A percentile compares a stretch with the other conserved stretches of the same genome.
Conservation (phyloP, 2,888 invertebrate genomes). For the Protula sp. region DNA sequence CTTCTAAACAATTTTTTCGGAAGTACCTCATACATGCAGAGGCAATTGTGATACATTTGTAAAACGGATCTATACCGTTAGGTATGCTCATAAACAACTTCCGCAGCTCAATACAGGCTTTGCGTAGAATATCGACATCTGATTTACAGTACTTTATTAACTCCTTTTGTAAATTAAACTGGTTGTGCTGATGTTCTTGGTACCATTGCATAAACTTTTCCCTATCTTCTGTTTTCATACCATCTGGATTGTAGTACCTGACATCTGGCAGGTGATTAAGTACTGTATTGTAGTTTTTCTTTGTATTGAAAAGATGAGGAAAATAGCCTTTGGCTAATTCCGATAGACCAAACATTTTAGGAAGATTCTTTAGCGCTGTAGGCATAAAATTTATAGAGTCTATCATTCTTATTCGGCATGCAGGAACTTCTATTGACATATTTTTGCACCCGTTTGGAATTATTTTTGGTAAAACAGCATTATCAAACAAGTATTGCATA, state of each 20-base stretch:
- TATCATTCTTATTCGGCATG: background rate
- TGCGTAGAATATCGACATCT: constrained; percentile 3
- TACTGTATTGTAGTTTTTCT: background rate
- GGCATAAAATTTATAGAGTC: constrained; percentile 3
- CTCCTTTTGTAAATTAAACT: background rate
- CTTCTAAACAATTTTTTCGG: background rate
- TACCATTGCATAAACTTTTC: background rate
- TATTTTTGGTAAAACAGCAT: background rate
- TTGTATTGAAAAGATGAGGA: constrained; percentile 1
- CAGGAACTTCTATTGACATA: background rate
- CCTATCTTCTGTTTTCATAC: constrained; percentile 1
- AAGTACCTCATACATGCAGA: background rate
- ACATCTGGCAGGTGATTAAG: background rate
- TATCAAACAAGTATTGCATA: background rate
- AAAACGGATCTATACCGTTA: background rate
- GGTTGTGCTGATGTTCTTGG: background rate
- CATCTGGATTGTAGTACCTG: background rate
- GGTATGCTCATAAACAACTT: background rate
- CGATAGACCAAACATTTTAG: background rate
- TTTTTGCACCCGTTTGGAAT: background rate
- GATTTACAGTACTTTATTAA: background rate
- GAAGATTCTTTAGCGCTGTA: background rate
- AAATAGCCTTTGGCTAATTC: constrained; percentile 4
- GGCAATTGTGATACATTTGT: background rate
- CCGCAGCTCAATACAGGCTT: background rate